Base-by-base conservation (phyloP, 2,888 invertebrate species). In the Drosophila testacea region DNA sequence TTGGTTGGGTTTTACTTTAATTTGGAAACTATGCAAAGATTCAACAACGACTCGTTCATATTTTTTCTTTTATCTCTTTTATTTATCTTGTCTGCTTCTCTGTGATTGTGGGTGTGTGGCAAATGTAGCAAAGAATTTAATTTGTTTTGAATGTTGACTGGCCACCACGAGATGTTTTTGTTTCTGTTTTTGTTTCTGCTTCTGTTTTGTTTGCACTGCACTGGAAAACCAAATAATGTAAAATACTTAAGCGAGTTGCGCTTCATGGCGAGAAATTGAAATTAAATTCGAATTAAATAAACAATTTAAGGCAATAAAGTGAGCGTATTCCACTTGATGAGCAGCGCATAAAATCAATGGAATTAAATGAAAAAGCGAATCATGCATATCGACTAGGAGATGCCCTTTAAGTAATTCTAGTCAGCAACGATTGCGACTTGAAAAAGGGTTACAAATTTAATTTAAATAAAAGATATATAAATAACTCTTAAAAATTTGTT, bases 111-210 rank as follows among this genome's bases (percentile, higher is more conserved):
- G 62, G 41, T 63, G 48, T 65, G 34, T 56, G 42, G 46, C 13
- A 73, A 80, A 67, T 67, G 66, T 61, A 62, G 71, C 62, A 66
- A 73, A 62, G 76, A 80, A 83, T 87, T 82, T 87, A 87, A 83
- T 86, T 84, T 83, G 77, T 73, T 81, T 84, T 82, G 62, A 74
- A 78, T 79, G 68, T 63, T 69, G 57, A 56, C 60, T 68, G 64
- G 51, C 42, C 42, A 42, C 16, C 42, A 27, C 38, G 11, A 62
- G 42, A n/a, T 44, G 47, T 22, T 41, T 22, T 22, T 22, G 22
- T 22, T 22, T 22, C 22, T 22, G 22, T 1, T 54, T 51, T 39
- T 77, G 57, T 54, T 54, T 22, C 32, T 4, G 6, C 6, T 54
- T 59, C 55, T 78, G 59, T 34, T 22, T 11, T 50, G 22, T 79